Percentiles rank a stretch among this genome's conserved stretches.
Conservation (phyloP, 2,888 invertebrate species). For the Euspilapteryx auroguttella region DNA sequence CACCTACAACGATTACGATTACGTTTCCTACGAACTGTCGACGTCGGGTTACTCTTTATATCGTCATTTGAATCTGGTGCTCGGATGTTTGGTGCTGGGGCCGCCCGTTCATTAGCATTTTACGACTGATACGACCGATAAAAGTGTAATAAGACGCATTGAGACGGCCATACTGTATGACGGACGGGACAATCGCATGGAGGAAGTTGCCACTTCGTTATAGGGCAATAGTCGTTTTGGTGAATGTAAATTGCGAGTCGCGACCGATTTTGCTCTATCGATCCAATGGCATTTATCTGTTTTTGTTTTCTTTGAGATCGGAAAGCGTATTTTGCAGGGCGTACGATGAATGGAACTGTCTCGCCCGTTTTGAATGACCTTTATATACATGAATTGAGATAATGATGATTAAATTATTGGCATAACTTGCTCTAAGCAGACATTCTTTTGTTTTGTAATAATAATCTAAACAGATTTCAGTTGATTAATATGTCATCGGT, state of each 20-base stretch:
- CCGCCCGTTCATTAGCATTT: slow-evolving; percentile 58
- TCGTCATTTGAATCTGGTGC: slow-evolving; percentile 57
- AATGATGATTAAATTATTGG: too few species aligned
- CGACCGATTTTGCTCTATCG: too few species aligned
- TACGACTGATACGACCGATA: slow-evolving; percentile 59
- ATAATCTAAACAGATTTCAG: too few species aligned
- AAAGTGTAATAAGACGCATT: slow-evolving; percentile 58
- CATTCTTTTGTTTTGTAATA: too few species aligned
- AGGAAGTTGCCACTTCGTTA: slow-evolving; percentile 38
- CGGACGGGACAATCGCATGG: slow-evolving; percentile 29
- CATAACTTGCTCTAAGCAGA: too few species aligned
- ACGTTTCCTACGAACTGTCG: slow-evolving; percentile 54
- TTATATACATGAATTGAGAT: too few species aligned
- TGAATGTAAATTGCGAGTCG: neutral
- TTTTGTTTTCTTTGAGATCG: neutral
- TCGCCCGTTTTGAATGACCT: too few species aligned
- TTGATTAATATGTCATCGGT: too few species aligned
- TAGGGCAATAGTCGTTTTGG: slow-evolving; percentile 33
- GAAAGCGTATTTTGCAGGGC: too few species aligned
- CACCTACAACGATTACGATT: slow-evolving; percentile 47
- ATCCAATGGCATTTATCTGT: too few species aligned
- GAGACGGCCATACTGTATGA: slow-evolving; percentile 48
- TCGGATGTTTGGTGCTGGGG: slow-evolving; percentile 56
- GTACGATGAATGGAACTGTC: too few species aligned
- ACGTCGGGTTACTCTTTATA: slow-evolving; percentile 57